Evolutionary conservation across 2,797 vertebrate species (phyloP), one percentile per base, ranked within the genome.

Genomic region (Anabas testudineus): DNA sequence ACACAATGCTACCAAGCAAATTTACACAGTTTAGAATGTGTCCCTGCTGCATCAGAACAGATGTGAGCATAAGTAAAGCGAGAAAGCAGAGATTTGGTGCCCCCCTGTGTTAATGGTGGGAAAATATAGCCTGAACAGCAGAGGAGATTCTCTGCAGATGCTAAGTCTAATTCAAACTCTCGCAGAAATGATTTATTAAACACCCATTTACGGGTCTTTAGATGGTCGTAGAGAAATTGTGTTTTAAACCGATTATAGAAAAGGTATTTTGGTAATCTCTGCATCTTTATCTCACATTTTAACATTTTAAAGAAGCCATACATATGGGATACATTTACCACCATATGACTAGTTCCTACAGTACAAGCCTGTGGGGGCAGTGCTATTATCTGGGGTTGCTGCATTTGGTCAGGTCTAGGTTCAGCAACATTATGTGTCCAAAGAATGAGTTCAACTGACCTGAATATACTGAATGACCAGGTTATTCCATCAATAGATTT

Each of bases 31-130:
- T 34, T 18, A 22, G 30, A 30, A 41, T 39, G 26, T 22, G 3
- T 39, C 45, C 22, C 7, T 46, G 61, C 32, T 52, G 64, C 41
- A 51, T 47, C 19, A 39, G 19, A 57, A 21, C 41, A 58, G 15
- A 61, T 59, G 34, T 52, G 28, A 43, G 41, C 52, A 30, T 24
- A 49, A 42, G 13, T 18, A 48, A 59, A 55, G 47, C 69, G 59
- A 39, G 72, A 73, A 53, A 69, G 67, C 78, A 86, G 89, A 81
- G 78, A 82, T 87, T 78, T 87, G 82, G 76, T 86, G 88, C 87
- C 89, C 81, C 79, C 90, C 52, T 85, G 88, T 90, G 90, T 73
- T 78, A 51, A 49, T 2, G 22, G 16, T 24, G 32, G 59, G 70
- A 59, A 86, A 71, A 82, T 74, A 67, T 52, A n/a, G 47, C 36